A percentile compares a stretch with the other conserved stretches of the same genome.
Conservation (phyloP, 2,113 vertebrate genomes). For the Centropus unirufus region DNA sequence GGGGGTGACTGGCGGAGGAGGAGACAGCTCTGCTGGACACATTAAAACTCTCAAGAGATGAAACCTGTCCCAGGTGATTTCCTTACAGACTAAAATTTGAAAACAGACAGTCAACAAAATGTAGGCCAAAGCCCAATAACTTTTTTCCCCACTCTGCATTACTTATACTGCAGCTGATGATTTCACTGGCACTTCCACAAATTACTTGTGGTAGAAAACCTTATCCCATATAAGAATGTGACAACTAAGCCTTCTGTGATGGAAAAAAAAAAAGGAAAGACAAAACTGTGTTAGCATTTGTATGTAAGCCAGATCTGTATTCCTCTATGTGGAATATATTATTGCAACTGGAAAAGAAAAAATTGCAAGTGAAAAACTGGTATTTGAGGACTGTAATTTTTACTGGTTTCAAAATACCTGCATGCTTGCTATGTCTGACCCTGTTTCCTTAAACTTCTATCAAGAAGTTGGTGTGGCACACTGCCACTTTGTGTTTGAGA, state of each 20-base stretch:
- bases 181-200: background rate
- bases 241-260: background rate
- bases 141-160: background rate
- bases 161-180: background rate
- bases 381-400: background rate
- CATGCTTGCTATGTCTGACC: background rate
- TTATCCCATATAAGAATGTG: background rate
- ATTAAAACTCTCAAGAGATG: background rate
- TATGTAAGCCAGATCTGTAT: background rate
- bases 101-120: background rate
- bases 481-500: background rate
- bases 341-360: background rate
- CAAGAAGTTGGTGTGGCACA: accelerated
- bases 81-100: background rate
- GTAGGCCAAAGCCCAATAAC: background rate
- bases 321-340: background rate
- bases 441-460: background rate
- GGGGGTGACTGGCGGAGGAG: background rate
- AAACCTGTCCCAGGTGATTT: background rate
- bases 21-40: background rate
- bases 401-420: background rate
- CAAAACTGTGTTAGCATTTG: background rate
- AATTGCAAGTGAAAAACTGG: background rate
- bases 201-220: background rate
- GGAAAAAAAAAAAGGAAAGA: background rate